phyloP scores from a whole-genome alignment of 1,140 invertebrate species.

The Aplysia californica region DNA sequence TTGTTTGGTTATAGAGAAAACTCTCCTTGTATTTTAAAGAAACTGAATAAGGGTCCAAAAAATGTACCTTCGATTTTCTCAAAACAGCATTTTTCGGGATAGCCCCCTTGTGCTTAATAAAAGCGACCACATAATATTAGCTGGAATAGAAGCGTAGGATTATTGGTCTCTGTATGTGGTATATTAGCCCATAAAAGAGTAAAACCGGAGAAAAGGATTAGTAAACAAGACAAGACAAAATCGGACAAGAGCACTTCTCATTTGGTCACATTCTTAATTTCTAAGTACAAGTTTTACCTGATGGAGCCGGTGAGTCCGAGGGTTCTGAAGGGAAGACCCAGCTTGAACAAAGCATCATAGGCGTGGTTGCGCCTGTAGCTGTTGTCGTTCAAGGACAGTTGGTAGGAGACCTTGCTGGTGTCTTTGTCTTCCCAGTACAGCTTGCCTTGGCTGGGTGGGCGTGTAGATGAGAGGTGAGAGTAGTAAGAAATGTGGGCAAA shows the following conservation, averaged over 20 bases:
- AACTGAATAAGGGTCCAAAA: no score
- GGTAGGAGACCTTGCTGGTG: constrained; percentile 20
- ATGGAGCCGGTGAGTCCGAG: constrained; percentile 15
- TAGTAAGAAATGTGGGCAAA: not conserved
- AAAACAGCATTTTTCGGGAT: no score
- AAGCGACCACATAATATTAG: no score
- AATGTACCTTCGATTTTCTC: no score
- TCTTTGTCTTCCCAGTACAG: constrained; percentile 20
- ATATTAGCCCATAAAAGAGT: not conserved
- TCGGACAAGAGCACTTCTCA: not conserved
- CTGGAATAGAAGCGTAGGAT: not conserved
- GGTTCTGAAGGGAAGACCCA: constrained; percentile 30
- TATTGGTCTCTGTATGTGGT: not conserved
- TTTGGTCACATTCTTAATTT: not conserved
- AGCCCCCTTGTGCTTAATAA: no score
- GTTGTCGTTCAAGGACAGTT: constrained; percentile 6
- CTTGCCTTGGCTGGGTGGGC: not conserved
- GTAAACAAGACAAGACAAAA: not conserved
- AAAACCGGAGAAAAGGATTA: not conserved
- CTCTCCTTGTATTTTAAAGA: no score
- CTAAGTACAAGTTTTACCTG: not conserved
- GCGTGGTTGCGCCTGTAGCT: not conserved
- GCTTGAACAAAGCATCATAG: constrained; percentile 20
- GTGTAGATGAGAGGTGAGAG: not conserved
- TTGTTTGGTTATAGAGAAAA: no score